A percentile compares a stretch with the other conserved stretches of the same genome.
Conservation (phyloP, 1,140 invertebrate genomes). For the Diploscapter pachys region DNA sequence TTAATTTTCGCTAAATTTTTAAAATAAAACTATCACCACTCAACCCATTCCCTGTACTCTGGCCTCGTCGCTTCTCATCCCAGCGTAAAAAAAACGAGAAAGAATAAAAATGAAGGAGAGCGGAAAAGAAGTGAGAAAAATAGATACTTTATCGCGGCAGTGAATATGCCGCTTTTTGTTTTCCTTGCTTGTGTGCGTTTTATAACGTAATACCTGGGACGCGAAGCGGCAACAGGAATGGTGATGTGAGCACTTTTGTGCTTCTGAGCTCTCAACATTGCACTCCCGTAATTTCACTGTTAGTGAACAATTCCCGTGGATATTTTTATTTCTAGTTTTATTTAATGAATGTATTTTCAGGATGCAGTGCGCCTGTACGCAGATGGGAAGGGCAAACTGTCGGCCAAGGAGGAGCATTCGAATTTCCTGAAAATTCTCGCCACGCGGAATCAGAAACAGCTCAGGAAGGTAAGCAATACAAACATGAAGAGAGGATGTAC, state of each 20-base stretch:
- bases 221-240: no score
- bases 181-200: no score
- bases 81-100: background rate
- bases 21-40: background rate
- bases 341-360: constrained; percentile 6
- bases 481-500: no score
- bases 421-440: constrained; percentile 34
- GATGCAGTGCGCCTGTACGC: constrained; percentile 35
- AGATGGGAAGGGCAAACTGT: constrained; percentile 33
- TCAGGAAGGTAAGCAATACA: constrained; percentile 16
- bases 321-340: background rate
- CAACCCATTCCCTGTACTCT: background rate
- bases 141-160: no score
- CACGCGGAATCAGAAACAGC: constrained; percentile 34
- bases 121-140: no score
- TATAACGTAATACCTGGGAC: no score
- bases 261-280: no score
- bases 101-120: no score
- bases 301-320: no score
- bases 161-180: no score
- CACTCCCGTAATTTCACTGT: no score
- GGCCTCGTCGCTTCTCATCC: background rate
- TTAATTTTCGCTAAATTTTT: background rate
- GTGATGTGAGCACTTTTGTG: no score
- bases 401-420: constrained; percentile 25